Conservation (phyloP, 2,113 vertebrate genomes). For the Camelus dromedarius region DNA sequence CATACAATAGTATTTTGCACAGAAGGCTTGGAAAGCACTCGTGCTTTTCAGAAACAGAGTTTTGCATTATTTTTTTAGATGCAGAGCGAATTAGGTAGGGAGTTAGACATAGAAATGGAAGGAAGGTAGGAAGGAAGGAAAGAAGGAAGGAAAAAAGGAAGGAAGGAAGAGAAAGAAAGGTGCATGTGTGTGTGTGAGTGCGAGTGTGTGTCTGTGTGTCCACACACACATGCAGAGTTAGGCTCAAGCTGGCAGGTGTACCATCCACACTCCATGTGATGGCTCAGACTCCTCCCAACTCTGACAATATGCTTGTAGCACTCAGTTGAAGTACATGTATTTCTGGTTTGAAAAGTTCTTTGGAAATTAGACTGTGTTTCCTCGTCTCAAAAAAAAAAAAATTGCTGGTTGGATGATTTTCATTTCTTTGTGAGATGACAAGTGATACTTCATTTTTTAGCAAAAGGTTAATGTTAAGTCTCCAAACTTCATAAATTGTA, state of each 20-base stretch:
- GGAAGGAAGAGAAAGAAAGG: background rate
- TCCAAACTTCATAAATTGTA: conserved; percentile 83
- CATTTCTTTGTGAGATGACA: conserved; percentile 80
- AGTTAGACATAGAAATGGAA: background rate
- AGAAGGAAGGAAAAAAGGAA: background rate
- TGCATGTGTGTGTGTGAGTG: accelerated
- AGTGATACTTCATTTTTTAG: conserved; percentile 84
- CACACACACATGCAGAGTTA: background rate
- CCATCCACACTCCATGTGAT: accelerated
- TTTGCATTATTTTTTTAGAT: background rate
- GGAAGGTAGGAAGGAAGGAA: background rate
- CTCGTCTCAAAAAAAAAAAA: conserved; percentile 75
- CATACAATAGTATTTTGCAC: background rate
- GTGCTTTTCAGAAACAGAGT: background rate
- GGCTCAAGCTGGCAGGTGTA: conserved; percentile 28
- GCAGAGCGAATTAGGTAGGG: background rate
- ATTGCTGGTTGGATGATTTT: conserved; percentile 81
- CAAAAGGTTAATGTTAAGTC: conserved; percentile 84
- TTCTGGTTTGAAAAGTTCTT: conserved; percentile 66
- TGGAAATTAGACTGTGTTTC: conserved; percentile 79
- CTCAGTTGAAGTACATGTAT: conserved; percentile 24
- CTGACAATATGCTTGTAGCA: background rate
- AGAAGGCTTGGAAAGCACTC: background rate
- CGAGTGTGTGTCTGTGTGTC: no score
- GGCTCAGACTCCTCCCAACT: background rate